Evolutionary conservation across 2,888 invertebrate species (phyloP).

Genomic region (Entomobrya proxima): DNA sequence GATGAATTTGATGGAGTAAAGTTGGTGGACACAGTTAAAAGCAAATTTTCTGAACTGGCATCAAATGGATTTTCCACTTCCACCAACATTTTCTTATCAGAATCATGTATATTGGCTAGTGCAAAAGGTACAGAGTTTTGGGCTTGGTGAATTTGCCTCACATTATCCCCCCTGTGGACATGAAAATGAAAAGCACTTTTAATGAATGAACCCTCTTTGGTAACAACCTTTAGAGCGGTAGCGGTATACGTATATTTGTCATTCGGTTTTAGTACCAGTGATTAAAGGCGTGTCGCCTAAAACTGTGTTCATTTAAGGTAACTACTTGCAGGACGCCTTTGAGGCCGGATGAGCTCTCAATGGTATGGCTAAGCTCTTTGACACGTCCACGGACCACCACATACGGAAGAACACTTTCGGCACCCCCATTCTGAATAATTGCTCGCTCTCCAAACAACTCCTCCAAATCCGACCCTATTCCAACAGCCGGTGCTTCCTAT

Average conservation of each 20-base stretch:
- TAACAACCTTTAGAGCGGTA: conserved; percentile 15
- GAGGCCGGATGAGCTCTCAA: conserved; percentile 70
- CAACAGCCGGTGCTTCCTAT: conserved; percentile 72
- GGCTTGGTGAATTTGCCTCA: conserved; percentile 69
- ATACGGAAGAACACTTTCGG: conserved; percentile 62
- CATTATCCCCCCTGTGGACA: conserved; percentile 72
- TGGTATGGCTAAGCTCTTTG: conserved; percentile 63
- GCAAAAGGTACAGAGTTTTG: conserved; percentile 73
- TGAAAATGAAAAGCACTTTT: conserved; percentile 50
- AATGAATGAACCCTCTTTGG: too few relatives aligned
- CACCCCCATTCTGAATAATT: conserved; percentile 46
- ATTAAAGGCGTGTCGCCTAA: conserved; percentile 71
- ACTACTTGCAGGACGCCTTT: conserved; percentile 73
- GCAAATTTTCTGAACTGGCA: conserved; percentile 67
- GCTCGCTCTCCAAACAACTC: conserved; percentile 44
- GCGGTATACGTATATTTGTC: conserved; percentile 7
- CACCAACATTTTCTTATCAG: conserved; percentile 44
- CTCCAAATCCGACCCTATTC: conserved; percentile 69
- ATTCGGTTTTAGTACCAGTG: conserved; percentile 72
- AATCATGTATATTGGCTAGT: conserved; percentile 56
- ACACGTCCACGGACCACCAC: conserved; percentile 71
- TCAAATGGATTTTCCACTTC: conserved; percentile 73
- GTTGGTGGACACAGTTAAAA: conserved; percentile 72
- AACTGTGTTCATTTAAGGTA: conserved; percentile 73
- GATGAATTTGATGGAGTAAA: conserved; percentile 72